Evolutionary conservation across 1,140 invertebrate species (phyloP), one percentile per base, ranked within the genome.

Genomic region (Drosophila pandora): DNA sequence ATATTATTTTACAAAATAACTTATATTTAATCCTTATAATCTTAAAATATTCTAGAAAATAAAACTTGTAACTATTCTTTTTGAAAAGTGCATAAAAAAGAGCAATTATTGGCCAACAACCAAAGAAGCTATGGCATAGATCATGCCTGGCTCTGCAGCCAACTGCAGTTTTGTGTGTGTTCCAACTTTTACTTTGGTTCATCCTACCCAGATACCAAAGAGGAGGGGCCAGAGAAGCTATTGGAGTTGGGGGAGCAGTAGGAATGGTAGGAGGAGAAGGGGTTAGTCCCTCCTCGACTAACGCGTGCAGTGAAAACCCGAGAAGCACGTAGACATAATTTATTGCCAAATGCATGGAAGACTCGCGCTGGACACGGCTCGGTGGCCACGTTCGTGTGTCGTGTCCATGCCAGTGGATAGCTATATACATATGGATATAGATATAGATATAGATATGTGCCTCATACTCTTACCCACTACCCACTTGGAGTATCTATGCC

Each of bases 281-380:
- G 56, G 56, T 48, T 58, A n/a, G 22, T 28, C 43, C 63, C 17
- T 34, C 25, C 7, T 28, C 25, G 13, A 23, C 21, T 55, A 37
- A 59, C 69, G 57, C 65, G 65, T 68, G 49, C 62, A 76, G 72
- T 76, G 73, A 75, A 76, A 76, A 76, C 30, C 39, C 41, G 39
- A 76, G 63, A 76, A 76, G 72, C 70, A 76, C 73, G 72, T 76
- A 76, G 73, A 68, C 73, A 76, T 76, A 76, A 68, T 76, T 76
- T 76, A 76, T 76, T 76, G 63, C 72, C 73, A 76, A 76, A 76
- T 76, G 73, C 63, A 68, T 68, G 72, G 72, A 74, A 73, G 64
- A 68, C 64, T 68, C 60, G 59, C 47, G 53, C 68, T 76, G 63
- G 73, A 61, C 63, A 76, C 73, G 73, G 45, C 52, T 60, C 56